Base-by-base conservation (phyloP, 2,797 vertebrate species). In the Danionella dracula region DNA sequence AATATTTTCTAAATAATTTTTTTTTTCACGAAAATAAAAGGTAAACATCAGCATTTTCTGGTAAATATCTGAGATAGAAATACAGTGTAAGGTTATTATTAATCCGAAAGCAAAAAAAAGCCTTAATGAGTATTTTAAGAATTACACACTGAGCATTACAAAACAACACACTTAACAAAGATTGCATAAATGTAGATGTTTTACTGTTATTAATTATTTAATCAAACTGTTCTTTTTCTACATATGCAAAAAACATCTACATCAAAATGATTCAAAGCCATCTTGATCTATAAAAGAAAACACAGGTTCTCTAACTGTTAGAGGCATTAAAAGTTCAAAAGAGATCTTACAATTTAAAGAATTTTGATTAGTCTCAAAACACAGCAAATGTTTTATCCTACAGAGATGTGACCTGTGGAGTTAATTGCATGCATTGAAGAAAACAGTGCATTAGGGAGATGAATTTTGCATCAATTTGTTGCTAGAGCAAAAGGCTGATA, bases 401-500 rank as follows among this genome's bases (percentile, higher is more conserved):
- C 74, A 60, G 78, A 78, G 81, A 82, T 83, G 85, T 85, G 84
- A 84, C 83, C 79, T 21, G 82, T 86, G 85, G 87, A 83, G 86
- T 87, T 87, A 86, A 90, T 86, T 82, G 73, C 68, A 77, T 81
- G 84, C 83, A 85, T 32, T 38, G 82, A 74, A 78, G 75, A 84
- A 87, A 83, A 80, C 82, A 76, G 76, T 78, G 81, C 81, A 85
- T 85, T 82, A 80, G 66, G 66, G 74, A 46, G 57, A 76, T 70
- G 75, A 77, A 76, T 76, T 68, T 77, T 0, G 77, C 84, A 89
- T 87, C 85, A 87, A 86, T 87, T 84, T 84, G 79, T 85, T 88
- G 83, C 82, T 85, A 83, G 79, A 81, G 44, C 80, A 85, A 83
- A 81, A 71, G 72, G 81, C 83, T 79, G 84, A 88, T 86, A 85